Conservation (phyloP, 2,797 vertebrate species). For the Spinus pinus region DNA sequence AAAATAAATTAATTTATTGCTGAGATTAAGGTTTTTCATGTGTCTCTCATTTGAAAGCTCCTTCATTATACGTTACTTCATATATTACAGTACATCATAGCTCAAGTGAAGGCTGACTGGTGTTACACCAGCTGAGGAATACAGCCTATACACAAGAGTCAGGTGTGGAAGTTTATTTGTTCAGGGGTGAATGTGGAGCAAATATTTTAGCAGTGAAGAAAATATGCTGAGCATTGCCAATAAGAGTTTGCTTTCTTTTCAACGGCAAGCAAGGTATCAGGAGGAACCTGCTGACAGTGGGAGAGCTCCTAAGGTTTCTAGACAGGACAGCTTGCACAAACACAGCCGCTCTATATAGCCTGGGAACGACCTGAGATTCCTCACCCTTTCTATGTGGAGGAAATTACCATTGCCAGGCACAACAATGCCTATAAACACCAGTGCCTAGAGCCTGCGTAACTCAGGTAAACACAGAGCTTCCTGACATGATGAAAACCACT, state of each 20-base stretch:
- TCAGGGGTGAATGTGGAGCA: neutral
- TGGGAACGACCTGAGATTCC: conserved; percentile 71
- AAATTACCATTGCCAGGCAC: conserved; percentile 71
- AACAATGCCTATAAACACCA: conserved; percentile 72
- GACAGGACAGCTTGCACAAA: conserved; percentile 46
- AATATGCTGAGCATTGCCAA: neutral
- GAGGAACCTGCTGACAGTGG: neutral
- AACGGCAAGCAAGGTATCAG: neutral
- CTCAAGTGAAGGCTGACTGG: neutral
- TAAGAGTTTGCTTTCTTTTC: neutral
- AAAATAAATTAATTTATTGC: neutral
- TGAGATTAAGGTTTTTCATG: neutral
- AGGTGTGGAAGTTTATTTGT: neutral
- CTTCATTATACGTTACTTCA: neutral
- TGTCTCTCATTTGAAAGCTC: neutral
- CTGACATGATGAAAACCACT: conserved; percentile 55
- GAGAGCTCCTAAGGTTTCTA: conserved; percentile 16
- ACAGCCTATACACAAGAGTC: neutral
- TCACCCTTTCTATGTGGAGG: conserved; percentile 59
- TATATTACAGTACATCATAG: neutral
- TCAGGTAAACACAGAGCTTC: conserved; percentile 75
- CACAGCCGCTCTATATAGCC: conserved; percentile 46
- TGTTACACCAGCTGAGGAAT: neutral
- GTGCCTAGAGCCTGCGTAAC: conserved; percentile 50
- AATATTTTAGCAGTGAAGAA: neutral